Base-by-base conservation (phyloP, 2,888 invertebrate species). In the Habroteleia sp. region DNA sequence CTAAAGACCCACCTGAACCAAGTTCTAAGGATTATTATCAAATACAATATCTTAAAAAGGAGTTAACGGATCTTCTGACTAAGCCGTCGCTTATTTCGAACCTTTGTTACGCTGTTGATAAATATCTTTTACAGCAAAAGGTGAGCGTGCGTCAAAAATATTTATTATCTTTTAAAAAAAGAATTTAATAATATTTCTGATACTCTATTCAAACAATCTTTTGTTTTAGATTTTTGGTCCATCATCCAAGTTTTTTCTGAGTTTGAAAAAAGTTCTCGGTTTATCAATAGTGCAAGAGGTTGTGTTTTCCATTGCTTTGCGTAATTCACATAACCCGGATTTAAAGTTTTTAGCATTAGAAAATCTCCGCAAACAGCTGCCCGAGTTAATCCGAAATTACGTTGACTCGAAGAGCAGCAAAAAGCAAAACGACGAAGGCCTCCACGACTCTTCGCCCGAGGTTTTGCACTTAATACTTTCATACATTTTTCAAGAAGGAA, bases 361-460 rank as follows among this genome's bases (percentile, higher is more conserved):
- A 83, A 95, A 96, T 89, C 91, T 97, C 68, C 93, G 94, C 86
- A 93, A 93, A 87, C 94, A 94, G 87, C 91, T 98, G 77, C 94
- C 97, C 69, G 94, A 95, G 85, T 91, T 98, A 76, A 93, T 97
- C 52, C 93, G 94, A 89, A 94, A 95, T 78, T 97, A 96, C 89
- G 92, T 96, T 79, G 96, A 96, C 89, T 80, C 90, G 89, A 93
- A 93, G 80, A 92, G 91, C 75, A 92, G 91, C 80, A 91, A 92
- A 83, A 92, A 93, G 83, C 91, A 91, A 77, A 92, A 92, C 88
- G 94, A 94, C 87, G 95, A 94, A 81, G 96, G 96, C 79, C 92
- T 97, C 83, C 95, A 96, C 92, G 97, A 97, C 90, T 94, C 95
- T 82, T 94, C 95, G 75, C 94, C 96, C 82, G 97, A 97, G 91